These are phyloP conservation scores for Muraenolepis orangiensis DNA, from an alignment of 2,797 vertebrate genomes.

Conservation along the genomic window DNA sequence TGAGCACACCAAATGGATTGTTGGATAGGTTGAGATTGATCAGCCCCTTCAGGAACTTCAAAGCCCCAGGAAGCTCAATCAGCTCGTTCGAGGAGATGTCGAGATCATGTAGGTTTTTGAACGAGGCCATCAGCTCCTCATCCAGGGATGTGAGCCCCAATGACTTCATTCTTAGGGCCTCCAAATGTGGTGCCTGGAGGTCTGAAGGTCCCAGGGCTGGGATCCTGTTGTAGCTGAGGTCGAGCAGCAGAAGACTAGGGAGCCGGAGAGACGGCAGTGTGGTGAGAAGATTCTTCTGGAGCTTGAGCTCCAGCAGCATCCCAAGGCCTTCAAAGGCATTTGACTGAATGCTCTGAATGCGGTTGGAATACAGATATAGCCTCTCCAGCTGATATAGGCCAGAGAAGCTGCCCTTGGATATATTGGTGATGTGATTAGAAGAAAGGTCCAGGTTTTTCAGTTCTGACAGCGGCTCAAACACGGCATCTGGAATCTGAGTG, in stretches of 20 bases:
- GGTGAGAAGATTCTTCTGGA: conserved; percentile 84
- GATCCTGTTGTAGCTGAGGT: conserved; percentile 87
- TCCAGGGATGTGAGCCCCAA: conserved; percentile 80
- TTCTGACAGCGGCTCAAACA: conserved; percentile 81
- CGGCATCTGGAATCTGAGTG: conserved; percentile 77
- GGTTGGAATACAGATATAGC: conserved; percentile 88
- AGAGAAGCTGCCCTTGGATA: conserved; percentile 85
- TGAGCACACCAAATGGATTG: conserved; percentile 83
- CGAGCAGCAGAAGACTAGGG: conserved; percentile 85
- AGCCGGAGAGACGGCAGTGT: conserved; percentile 76
- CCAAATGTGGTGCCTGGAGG: conserved; percentile 80
- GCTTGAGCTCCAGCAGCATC: conserved; percentile 89
- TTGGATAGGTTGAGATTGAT: conserved; percentile 82
- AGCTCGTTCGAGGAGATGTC: conserved; percentile 89
- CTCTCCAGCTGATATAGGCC: conserved; percentile 87
- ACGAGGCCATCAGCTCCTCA: conserved; percentile 76
- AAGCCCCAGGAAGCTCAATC: conserved; percentile 67
- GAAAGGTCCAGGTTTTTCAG: conserved; percentile 92
- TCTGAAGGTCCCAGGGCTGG: conserved; percentile 64
- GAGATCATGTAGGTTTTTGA: conserved; percentile 87
- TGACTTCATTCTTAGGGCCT: conserved; percentile 82
- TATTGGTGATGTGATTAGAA: conserved; percentile 82
- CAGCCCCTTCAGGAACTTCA: conserved; percentile 78
- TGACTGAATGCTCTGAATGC: conserved; percentile 82
- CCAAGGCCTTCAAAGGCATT: conserved; percentile 84